These are phyloP conservation scores for Megaceryle torquata DNA, from an alignment of 2,113 vertebrate species.

Conservation along the genomic window DNA sequence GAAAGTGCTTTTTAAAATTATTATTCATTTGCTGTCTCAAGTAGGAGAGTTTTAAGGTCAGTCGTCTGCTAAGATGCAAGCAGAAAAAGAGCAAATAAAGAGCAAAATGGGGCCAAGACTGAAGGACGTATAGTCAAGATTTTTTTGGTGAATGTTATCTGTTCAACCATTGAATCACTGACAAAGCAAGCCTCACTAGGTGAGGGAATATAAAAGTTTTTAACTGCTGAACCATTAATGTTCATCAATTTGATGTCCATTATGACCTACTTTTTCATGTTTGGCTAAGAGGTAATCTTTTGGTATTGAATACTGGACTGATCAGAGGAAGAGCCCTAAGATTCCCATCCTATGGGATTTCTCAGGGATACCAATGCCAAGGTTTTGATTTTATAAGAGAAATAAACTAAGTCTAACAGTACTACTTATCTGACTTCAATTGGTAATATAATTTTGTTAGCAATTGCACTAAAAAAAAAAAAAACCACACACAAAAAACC, in stretches of 20 bases:
- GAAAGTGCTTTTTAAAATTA: neutral
- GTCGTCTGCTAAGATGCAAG: neutral
- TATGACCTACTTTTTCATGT: neutral
- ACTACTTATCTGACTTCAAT: neutral
- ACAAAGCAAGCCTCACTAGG: neutral
- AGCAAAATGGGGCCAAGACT: neutral
- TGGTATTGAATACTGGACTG: neutral
- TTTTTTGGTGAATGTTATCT: neutral
- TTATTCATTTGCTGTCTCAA: neutral
- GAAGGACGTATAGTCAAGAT: neutral
- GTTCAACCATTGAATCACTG: neutral
- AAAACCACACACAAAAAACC: neutral
- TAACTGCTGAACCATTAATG: neutral
- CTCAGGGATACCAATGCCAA: neutral
- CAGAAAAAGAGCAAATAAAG: neutral
- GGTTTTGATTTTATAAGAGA: neutral
- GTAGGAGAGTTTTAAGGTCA: neutral
- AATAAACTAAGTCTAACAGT: neutral
- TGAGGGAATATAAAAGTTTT: neutral
- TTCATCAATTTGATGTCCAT: neutral
- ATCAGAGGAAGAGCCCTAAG: fast-evolving
- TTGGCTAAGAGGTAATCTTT: neutral
- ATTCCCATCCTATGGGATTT: neutral
- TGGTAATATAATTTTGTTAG: neutral
- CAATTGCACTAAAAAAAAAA: neutral